phyloP scores from a whole-genome alignment of 2,113 vertebrate genomes.

The Poicephalus meyeri region DNA sequence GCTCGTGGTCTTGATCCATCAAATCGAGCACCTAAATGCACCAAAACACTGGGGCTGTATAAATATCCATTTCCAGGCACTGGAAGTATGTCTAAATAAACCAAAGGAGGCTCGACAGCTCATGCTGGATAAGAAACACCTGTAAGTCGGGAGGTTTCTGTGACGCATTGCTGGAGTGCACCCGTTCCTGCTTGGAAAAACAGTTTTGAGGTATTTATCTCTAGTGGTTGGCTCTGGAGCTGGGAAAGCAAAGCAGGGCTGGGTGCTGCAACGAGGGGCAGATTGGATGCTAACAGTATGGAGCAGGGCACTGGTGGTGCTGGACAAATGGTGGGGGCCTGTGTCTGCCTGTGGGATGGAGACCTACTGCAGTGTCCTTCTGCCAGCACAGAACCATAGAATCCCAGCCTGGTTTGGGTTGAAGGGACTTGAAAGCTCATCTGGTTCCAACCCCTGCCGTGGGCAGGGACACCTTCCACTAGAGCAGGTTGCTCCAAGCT shows the following conservation, averaged over 20 bases:
- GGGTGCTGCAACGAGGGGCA: background rate
- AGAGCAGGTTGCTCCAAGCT: background rate
- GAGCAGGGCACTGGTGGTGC: background rate
- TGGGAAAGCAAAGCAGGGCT: background rate
- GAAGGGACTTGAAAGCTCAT: background rate
- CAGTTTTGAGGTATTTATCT: background rate
- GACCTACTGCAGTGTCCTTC: background rate
- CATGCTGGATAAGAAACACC: background rate
- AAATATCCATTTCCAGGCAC: slow-evolving; percentile 55
- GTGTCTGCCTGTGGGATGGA: background rate
- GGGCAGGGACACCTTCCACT: background rate
- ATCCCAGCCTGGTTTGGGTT: background rate
- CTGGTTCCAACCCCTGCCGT: background rate
- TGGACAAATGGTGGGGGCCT: background rate
- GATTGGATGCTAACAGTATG: rapidly evolving
- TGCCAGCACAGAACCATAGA: background rate
- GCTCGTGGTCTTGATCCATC: background rate
- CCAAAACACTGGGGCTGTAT: background rate
- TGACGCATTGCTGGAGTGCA: rapidly evolving
- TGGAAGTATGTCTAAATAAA: slow-evolving; percentile 26
- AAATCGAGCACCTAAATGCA: background rate
- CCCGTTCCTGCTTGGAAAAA: background rate
- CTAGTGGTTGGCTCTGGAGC: background rate
- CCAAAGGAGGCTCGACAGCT: background rate
- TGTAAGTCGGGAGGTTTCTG: background rate